Base-by-base conservation (phyloP, 2,797 vertebrate species). In the Danio kyathit region DNA sequence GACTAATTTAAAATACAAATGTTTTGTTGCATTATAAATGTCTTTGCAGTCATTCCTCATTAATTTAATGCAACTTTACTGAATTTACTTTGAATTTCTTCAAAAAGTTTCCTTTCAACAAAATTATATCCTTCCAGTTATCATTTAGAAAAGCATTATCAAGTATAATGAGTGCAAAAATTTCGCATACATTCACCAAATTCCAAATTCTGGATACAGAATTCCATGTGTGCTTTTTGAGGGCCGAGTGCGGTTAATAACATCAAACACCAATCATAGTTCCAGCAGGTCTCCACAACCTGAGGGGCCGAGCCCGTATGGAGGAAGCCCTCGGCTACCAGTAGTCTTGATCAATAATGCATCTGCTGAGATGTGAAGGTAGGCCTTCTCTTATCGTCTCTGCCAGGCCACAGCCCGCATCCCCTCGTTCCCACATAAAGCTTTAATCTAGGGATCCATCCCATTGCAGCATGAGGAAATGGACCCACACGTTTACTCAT, bases 341-440 rank as follows among this genome's bases (percentile, higher is more conserved):
- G 89, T 85, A 90, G 86, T 90, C 89, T 90, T 80, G 89, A 94
- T 94, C 92, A 94, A 93, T 94, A 94, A 93, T 94, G 91, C 91
- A 93, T 92, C 83, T 84, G 86, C 72, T 76, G 41, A 82, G 90
- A 93, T 93, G 92, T 92, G 92, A 93, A 90, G 90, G 90, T 72
- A 92, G 91, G 91, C 90, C 90, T 91, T 92, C 91, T 90, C 92
- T 94, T 94, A 93, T 94, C 93, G 90, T 91, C 89, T 87, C 91
- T 92, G 91, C 92, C 92, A 93, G 94, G 71, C 84, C 76, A 85
- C 3, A 57, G 76, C 86, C 70, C 49, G 57, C 74, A 82, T 82
- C 70, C 67, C 74, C 60, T 81, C 83, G 79, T 83, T 81, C 82
- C 70, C 54, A 78, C 72, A 56, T 93, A 91, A 91, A 70, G 85